Base-by-base conservation (phyloP, 2,888 invertebrate genomes). In the Buathra laborator region DNA sequence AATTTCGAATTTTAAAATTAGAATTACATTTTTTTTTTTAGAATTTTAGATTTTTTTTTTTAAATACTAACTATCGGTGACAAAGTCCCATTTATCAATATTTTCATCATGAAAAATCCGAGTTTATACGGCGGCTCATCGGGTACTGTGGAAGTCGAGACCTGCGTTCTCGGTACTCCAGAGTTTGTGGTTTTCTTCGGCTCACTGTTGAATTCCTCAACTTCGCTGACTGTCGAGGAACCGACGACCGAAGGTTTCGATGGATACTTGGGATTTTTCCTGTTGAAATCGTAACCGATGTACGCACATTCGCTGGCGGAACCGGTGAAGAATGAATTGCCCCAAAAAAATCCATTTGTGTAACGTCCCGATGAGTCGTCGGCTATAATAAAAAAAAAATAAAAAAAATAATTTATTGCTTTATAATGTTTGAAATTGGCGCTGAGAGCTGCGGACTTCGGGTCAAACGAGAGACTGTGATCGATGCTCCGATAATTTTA, bases 311-410 rank as follows among this genome's bases (percentile, higher is more conserved):
- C 93, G 14, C 92, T 92, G 1, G 93, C 92, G 5, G 94, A 94
- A 44, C 94, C 94, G 5, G 89, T 89, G 88, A 93, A 94, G 83
- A 92, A 94, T 7, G 92, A 91, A 86, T 94, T 94, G 19, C 94
- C 94, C 94, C 94, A 94, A 85, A 93, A 93, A 87, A 93, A 94
- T 14, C 94, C 92, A 81, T 92, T 93, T 0, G 93, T 92, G 88
- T 91, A 94, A 77, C 94, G 92, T 10, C 94, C 94, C 29, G 93
- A 94, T 5, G 94, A 92, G 72, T 94, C 94, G 64, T 93, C 93
- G 86, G 91, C 94, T 94, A 90, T 0, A 88, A 90, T 19, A 37
- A 14, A 77, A 77, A 85, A 78, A 75, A 32, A 71, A 68, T 29
- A 29, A 3, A 2, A 9, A 24, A 67, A 43, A 44, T 16, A 62